Evolutionary conservation across 2,113 vertebrate genomes (phyloP).

Genomic region (Xenopus borealis): DNA sequence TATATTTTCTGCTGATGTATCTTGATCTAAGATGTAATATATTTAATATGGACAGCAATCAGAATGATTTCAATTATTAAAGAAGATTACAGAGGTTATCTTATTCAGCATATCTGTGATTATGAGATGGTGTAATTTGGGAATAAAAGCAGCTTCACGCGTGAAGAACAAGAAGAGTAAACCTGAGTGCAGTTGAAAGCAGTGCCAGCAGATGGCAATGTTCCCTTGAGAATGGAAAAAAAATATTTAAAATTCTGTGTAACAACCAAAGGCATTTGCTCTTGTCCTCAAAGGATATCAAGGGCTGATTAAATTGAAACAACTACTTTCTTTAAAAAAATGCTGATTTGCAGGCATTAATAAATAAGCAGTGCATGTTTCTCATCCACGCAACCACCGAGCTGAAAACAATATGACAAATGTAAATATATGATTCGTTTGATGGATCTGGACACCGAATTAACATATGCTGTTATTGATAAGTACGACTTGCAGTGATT

Average conservation of each 20-base stretch:
- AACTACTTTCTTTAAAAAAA: constrained; percentile 35
- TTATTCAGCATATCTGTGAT: too few species aligned
- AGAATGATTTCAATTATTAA: too few species aligned
- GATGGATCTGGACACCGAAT: constrained; percentile 22
- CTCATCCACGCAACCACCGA: constrained; percentile 12
- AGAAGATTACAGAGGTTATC: too few species aligned
- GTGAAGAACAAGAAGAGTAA: too few species aligned
- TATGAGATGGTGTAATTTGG: too few species aligned
- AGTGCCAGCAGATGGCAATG: constrained; percentile 40
- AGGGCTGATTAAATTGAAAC: constrained; percentile 42
- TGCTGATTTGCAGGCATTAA: constrained; percentile 41
- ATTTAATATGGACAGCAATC: too few species aligned
- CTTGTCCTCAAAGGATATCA: constrained; percentile 41
- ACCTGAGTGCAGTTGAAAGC: neutral
- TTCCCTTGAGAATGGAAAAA: constrained; percentile 39
- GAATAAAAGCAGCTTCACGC: too few species aligned
- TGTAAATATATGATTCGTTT: constrained; percentile 22
- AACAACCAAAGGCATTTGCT: constrained; percentile 37
- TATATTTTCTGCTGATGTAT: too few species aligned
- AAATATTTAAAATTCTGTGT: constrained; percentile 31
- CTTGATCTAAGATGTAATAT: too few species aligned
- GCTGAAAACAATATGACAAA: constrained; percentile 34
- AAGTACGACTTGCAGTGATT: neutral
- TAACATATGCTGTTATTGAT: constrained; percentile 6
- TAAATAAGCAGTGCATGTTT: constrained; percentile 42